Base-by-base conservation (phyloP, 1,140 invertebrate species). In the Sinonovacula constricta region DNA sequence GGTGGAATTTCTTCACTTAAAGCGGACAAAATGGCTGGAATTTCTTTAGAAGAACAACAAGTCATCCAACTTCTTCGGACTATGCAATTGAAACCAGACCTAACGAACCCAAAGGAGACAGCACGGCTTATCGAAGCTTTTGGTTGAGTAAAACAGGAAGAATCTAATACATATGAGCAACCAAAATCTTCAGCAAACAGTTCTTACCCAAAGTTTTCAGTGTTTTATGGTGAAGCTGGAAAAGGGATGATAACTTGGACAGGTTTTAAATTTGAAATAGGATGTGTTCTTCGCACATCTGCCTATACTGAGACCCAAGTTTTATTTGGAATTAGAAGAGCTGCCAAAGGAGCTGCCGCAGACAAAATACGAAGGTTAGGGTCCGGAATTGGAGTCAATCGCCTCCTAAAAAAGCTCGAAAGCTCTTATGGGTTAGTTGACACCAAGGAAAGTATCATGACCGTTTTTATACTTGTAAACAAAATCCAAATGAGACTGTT, bases 201-300 rank as follows among this genome's bases (percentile, higher is more conserved):
- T 22, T 49, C 51, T 10, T 70, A 36, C 24, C 68, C 68, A 28
- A 70, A 70, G 24, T 28, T 70, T 3, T 59, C 53, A 1, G 28
- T 28, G 14, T 70, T 70, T 59, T 70, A 59, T 70, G 68, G 68
- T 59, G 68, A 70, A 3, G 68, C 56, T 56, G 68, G 68, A 2
- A 70, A 70, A 26, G 68, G 68, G 14, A 51, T 54, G 26, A 51
- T 24, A 3, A 69, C 49, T 56, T 69, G 67, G 67, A 28, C 22
- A 5, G 59, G 31, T 14, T 70, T 59, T 24, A 70, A 59, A 34
- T 70, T 57, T 70, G 68, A 70, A 39, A 36, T 70, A 2, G 54
- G 39, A 36, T 70, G 31, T 1, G 33, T 70, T 18, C 33, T 57
- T 5, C 10, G 2, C 3, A 54, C 39, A 12, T 26, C 31, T n/a